Conservation (phyloP, 2,888 invertebrate species). For the Phalera bucephala region DNA sequence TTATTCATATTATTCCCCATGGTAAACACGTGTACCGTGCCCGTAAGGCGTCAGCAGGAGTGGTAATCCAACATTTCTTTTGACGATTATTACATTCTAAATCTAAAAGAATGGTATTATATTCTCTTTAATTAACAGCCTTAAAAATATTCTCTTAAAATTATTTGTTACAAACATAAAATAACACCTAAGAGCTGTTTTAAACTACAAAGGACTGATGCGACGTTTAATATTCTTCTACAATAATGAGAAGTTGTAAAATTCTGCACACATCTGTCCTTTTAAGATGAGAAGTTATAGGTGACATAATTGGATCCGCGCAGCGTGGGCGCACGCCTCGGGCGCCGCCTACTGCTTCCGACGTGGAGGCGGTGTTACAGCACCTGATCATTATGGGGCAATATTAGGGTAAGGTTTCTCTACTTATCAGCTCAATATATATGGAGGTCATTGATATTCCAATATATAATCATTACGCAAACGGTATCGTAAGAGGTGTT, state of each 20-base stretch:
- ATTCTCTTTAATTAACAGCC: slow-evolving; percentile 35
- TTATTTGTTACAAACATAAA: slow-evolving; percentile 18
- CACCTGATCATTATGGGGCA: slow-evolving; percentile 70
- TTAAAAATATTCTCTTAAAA: slow-evolving; percentile 38
- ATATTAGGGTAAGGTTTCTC: slow-evolving; percentile 42
- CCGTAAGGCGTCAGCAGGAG: slow-evolving; percentile 42
- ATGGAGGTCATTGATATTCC: not conserved
- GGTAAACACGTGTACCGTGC: slow-evolving; percentile 52
- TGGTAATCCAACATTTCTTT: slow-evolving; percentile 41
- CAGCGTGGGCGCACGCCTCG: slow-evolving; percentile 63
- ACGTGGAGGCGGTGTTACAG: slow-evolving; percentile 64
- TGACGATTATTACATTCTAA: slow-evolving; percentile 44
- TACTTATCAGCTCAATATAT: slow-evolving; percentile 13
- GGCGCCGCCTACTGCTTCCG: slow-evolving; percentile 77
- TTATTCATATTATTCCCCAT: slow-evolving; percentile 39
- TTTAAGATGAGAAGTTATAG: slow-evolving; percentile 66
- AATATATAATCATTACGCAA: too few relatives aligned
- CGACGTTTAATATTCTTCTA: too few relatives aligned
- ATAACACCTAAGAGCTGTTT: slow-evolving; percentile 20
- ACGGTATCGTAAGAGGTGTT: too few relatives aligned
- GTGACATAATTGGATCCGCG: slow-evolving; percentile 64
- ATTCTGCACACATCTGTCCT: slow-evolving; percentile 61
- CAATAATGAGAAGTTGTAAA: slow-evolving; percentile 36
- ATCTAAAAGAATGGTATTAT: slow-evolving; percentile 33
- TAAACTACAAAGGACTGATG: too few relatives aligned